These are phyloP conservation scores for Clarias batrachus DNA, from an alignment of 2,113 vertebrate species.

Conservation along the genomic window DNA sequence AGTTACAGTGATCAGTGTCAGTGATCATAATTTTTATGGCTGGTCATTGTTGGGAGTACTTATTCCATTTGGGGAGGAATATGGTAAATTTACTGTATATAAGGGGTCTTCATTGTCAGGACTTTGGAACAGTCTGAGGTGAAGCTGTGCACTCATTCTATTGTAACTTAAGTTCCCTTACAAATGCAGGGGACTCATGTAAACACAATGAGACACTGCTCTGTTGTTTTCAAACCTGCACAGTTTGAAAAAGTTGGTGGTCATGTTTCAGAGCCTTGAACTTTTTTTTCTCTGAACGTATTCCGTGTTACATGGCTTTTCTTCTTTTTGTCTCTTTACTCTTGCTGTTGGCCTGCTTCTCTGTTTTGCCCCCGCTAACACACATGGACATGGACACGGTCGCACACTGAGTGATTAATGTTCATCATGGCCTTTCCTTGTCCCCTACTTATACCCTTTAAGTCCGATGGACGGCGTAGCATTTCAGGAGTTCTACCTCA, in stretches of 20 bases:
- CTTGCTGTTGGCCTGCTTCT: slow-evolving; percentile 73
- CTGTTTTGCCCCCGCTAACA: slow-evolving; percentile 69
- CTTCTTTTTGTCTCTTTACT: slow-evolving; percentile 70
- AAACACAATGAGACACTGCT: not conserved
- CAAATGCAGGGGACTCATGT: not conserved
- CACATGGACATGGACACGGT: slow-evolving; percentile 54
- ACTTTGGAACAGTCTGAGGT: too few species aligned
- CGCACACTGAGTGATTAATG: slow-evolving; percentile 82
- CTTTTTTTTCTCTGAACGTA: slow-evolving; percentile 50
- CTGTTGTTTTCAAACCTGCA: not conserved
- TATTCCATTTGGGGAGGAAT: not conserved
- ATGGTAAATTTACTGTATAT: not conserved
- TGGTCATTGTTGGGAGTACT: too few species aligned
- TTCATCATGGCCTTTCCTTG: slow-evolving; percentile 72
- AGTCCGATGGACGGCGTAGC: slow-evolving; percentile 71
- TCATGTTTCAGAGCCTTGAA: slow-evolving; percentile 64
- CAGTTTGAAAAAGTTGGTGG: slow-evolving; percentile 18
- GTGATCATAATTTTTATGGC: too few species aligned
- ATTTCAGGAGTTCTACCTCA: slow-evolving; percentile 81
- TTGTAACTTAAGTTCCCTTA: not conserved
- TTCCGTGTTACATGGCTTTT: slow-evolving; percentile 65
- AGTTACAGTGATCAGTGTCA: too few species aligned
- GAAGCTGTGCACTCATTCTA: not conserved
- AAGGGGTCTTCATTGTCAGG: not conserved
- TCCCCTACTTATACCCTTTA: slow-evolving; percentile 67